Base-by-base conservation (phyloP, 2,113 vertebrate species). In the Leptosomus discolor region DNA sequence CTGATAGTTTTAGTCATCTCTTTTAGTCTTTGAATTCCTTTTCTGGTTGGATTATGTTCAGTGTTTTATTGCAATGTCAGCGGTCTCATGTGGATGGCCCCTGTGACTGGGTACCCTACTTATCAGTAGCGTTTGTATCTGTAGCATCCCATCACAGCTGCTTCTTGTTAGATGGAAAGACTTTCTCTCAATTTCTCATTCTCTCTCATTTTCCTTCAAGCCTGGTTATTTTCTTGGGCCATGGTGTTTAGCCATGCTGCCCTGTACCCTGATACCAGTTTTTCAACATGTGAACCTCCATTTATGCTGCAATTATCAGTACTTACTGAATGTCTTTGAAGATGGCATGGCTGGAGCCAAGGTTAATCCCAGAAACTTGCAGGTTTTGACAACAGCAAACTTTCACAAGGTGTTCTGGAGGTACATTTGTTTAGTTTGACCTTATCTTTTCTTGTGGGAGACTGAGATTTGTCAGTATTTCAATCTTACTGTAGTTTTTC, bases 71-170 rank as follows among this genome's bases (percentile, higher is more conserved):
- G 39, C 15, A 19, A 0, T 23, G 6, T 36, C 16, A 4, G 14
- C 60, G 30, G 26, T 69, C 41, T 43, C 20, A 7, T 3, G 6
- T 37, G 56, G 19, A 9, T 37, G 29, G n/a, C 14, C 36, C 16
- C n/a, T 60, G 53, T 48, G 37, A 15, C n/a, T 29, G 8, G 26
- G 15, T 43, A 10, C 8, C 0, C 0, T 48, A 12, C 67, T 67
- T 43, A 60, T 70, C 24, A 43, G 64, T 17, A 32, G 24, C 50
- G 8, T 36, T 78, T 57, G 2, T 75, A 8, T 17, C 2, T 1
- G 15, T 36, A 53, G 24, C 37, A 76, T 58, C n/a, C 37, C 71
- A 30, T 6, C 24, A 24, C 29, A 81, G 32, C 41, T 60, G 37
- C n/a, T 45, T 50, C 6, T 37, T 78, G 16, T 51, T 74, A 48